Conservation (phyloP, 2,888 invertebrate species). For the Metacarcinus magister region DNA sequence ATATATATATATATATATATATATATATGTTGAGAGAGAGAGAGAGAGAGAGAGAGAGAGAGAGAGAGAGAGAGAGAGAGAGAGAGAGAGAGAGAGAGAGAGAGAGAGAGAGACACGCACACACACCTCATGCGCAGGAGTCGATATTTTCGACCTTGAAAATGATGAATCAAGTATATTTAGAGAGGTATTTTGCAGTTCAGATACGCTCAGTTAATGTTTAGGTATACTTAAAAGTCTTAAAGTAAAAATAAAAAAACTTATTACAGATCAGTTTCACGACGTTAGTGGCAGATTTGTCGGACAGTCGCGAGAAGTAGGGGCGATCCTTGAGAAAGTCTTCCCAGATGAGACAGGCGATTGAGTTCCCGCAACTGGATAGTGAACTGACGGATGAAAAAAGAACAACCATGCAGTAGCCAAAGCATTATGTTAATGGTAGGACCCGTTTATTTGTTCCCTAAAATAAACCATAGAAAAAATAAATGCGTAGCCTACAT, state of each 20-base stretch:
- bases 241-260: background rate
- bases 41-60: no score
- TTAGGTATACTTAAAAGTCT: background rate
- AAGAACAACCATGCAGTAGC: background rate
- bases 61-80: no score
- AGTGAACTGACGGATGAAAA: slow-evolving; percentile 63
- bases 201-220: background rate
- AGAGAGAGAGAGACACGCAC: no score
- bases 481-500: no score
- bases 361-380: slow-evolving; percentile 74
- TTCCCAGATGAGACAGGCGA: slow-evolving; percentile 78
- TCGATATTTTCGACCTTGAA: no score
- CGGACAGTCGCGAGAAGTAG: slow-evolving; percentile 16
- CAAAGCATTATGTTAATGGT: background rate
- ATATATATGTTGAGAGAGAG: no score
- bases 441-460: no score
- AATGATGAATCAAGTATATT: background rate
- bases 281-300: slow-evolving; percentile 7
- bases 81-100: no score
- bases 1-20: no score
- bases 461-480: no score
- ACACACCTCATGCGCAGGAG: no score
- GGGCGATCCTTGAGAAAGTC: slow-evolving; percentile 75
- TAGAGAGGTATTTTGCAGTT: background rate
- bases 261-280: slow-evolving; percentile 64